Evolutionary conservation across 2,888 invertebrate species (phyloP).

Genomic region (Drosophila melanocephala): DNA sequence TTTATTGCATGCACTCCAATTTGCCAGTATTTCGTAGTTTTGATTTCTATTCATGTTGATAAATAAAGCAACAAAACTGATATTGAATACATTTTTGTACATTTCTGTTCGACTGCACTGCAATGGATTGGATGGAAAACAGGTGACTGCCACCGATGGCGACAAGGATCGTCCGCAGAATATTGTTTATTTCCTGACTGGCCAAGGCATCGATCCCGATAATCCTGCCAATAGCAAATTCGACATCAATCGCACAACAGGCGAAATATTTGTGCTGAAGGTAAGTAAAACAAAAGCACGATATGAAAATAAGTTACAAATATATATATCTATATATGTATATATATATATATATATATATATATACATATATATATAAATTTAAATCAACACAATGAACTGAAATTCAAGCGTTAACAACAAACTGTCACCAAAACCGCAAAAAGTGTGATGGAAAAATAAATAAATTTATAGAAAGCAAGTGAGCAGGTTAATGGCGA

Average conservation of each 20-base stretch:
- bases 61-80: slow-evolving; percentile 27
- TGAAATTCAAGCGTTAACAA: slow-evolving; percentile 52
- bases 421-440: slow-evolving; percentile 55
- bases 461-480: slow-evolving; percentile 19
- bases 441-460: slow-evolving; percentile 27
- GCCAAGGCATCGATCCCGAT: slow-evolving; percentile 97
- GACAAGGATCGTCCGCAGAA: slow-evolving; percentile 97
- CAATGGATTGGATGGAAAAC: slow-evolving; percentile 43
- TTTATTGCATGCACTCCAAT: slow-evolving; percentile 18
- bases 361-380: not conserved
- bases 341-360: not conserved
- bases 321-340: not conserved
- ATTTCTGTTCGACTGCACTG: slow-evolving; percentile 27
- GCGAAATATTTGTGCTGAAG: slow-evolving; percentile 97
- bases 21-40: not conserved
- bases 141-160: slow-evolving; percentile 98
- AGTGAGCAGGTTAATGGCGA: no score
- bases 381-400: slow-evolving; percentile 29
- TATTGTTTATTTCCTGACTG: slow-evolving; percentile 97
- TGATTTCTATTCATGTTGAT: not conserved
- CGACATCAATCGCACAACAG: slow-evolving; percentile 97
- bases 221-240: slow-evolving; percentile 98
- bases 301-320: not conserved
- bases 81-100: slow-evolving; percentile 25
- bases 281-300: slow-evolving; percentile 87